These are phyloP conservation scores for Phengaris alcon DNA, from an alignment of 2,888 invertebrate genomes.

Conservation along the genomic window DNA sequence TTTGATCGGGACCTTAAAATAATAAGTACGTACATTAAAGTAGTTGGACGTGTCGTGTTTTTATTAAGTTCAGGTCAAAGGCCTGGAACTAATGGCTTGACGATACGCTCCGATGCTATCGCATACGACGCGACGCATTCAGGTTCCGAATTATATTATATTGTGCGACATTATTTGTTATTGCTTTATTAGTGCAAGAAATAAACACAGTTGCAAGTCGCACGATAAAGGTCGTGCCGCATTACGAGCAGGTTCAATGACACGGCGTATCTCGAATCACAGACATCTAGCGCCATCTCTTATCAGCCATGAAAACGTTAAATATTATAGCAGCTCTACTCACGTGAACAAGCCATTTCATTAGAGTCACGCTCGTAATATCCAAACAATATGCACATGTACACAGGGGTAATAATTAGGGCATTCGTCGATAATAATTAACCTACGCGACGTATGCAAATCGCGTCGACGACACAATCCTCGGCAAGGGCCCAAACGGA, in stretches of 20 bases:
- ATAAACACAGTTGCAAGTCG: slow-evolving; percentile 47
- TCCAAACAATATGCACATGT: slow-evolving; percentile 51
- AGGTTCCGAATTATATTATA: background rate
- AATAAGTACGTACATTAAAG: background rate
- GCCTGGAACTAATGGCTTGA: slow-evolving; percentile 8
- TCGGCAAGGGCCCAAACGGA: slow-evolving; percentile 69
- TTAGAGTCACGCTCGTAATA: slow-evolving; percentile 48
- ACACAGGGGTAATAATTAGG: slow-evolving; percentile 52
- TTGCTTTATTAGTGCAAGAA: slow-evolving; percentile 38
- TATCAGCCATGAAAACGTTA: slow-evolving; percentile 46
- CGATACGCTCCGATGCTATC: slow-evolving; percentile 14
- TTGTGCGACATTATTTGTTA: slow-evolving; percentile 3
- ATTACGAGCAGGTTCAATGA: slow-evolving; percentile 64
- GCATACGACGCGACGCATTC: background rate
- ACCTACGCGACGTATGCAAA: slow-evolving; percentile 48
- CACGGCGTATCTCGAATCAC: slow-evolving; percentile 46
- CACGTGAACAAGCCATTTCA: slow-evolving; percentile 56
- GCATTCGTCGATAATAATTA: slow-evolving; percentile 60
- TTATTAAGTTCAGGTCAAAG: slow-evolving; percentile 28
- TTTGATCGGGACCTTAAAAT: background rate
- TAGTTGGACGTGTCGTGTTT: slow-evolving; percentile 8
- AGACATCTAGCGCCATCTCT: slow-evolving; percentile 68
- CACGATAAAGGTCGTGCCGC: slow-evolving; percentile 51
- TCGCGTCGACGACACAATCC: slow-evolving; percentile 55
- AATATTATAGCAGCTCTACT: slow-evolving; percentile 55